Conservation (phyloP, 2,113 vertebrate species). For the Ciconia maguari region DNA sequence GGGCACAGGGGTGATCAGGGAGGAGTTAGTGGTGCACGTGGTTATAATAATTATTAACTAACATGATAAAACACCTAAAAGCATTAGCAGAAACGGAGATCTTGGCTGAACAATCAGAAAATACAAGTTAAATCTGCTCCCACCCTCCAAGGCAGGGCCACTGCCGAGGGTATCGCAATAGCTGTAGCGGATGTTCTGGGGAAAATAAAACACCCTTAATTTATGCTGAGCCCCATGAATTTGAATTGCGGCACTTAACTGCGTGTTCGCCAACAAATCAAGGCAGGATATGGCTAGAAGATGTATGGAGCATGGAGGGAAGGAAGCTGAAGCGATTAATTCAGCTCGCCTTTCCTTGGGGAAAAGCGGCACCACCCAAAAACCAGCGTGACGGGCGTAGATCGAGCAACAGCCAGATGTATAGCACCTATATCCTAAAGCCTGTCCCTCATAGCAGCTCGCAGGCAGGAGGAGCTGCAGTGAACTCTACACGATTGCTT, state of each 20-base stretch:
- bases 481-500: fast-evolving
- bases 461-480: background rate
- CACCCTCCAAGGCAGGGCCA: fast-evolving
- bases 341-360: background rate
- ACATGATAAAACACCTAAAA: background rate
- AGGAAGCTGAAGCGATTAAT: background rate
- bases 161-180: fast-evolving
- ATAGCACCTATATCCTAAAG: background rate
- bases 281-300: fast-evolving
- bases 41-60: background rate
- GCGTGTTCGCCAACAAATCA: background rate
- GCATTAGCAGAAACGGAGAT: background rate
- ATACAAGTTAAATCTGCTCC: background rate
- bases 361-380: fast-evolving
- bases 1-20: background rate
- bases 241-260: fast-evolving
- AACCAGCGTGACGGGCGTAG: fast-evolving
- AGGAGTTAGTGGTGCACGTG: fast-evolving
- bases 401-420: fast-evolving
- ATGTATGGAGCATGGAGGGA: fast-evolving
- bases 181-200: background rate
- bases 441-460: background rate
- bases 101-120: background rate
- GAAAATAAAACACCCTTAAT: background rate
- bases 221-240: background rate